Base-by-base conservation (phyloP, 2,113 vertebrate genomes). In the Ceratotherium simum region DNA sequence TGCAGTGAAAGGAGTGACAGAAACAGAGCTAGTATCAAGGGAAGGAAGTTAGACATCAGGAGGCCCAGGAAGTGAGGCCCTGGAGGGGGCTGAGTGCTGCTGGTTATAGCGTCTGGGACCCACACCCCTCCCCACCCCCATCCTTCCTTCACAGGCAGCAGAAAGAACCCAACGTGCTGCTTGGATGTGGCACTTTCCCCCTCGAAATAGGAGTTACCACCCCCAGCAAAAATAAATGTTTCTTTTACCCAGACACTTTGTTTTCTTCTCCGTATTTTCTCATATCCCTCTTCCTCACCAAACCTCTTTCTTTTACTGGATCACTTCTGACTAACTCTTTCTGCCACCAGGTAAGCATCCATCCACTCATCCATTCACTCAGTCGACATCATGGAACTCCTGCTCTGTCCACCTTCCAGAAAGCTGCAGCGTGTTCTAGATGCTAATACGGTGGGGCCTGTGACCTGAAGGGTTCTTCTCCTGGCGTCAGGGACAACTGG, bases 101-200 rank as follows among this genome's bases (percentile, higher is more conserved):
- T 58, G 36, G 16, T 6, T 60, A 6, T 8, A 8, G 79, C 29
- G 23, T 36, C 87, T 78, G 81, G 46, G 54, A 58, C 27, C 6
- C 12, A 20, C 4, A 1, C 6, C 3, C n/a, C 83, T 20, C 33
- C 29, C 3, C 8, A 21, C 2, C 1, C 56, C n/a, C 10, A 29
- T 21, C 42, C 14, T 51, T 48, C 39, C 42, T 70, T 72, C 39
- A 51, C 65, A 60, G 21, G 31, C 56, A 60, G 25, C 69, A n/a
- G 58, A 33, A 56, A 58, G 7, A 69, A 12, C n/a, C 70, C 69
- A 56, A 0, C 0, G 0, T 20, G 39, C 20, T 87, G 12, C 73
- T 29, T n/a, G 7, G 18, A 18, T 23, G 33, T 29, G 46, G 23
- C 5, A 5, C 16, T 54, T 67, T 65, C n/a, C 54, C 33, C 67